Evolutionary conservation across 2,113 vertebrate genomes (phyloP), one percentile per base, ranked within the genome.

Genomic region (Labeo catla): DNA sequence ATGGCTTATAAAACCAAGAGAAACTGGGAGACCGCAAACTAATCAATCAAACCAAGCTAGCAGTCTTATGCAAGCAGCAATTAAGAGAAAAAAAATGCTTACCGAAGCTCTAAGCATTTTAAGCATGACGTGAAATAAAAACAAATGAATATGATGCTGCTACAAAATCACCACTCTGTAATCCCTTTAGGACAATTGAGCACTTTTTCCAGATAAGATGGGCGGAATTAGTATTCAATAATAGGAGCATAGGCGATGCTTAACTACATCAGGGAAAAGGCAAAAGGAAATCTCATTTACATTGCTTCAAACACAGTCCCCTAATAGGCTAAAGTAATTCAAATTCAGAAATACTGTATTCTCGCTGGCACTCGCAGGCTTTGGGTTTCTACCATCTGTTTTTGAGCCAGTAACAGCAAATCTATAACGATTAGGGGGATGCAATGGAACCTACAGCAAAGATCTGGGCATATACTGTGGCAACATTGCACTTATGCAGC

Each of bases 351-450:
- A 50, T 59, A 73, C 74, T 78, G 84, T 28, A 68, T 54, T 54
- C 76, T 85, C 87, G 6, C 63, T 76, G 86, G 85, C 86, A 65
- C 76, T 65, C 9, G 8, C 59, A 57, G 84, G 76, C 63, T 74
- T 86, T 82, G 86, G 19, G 70, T 28, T 83, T 65, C 50, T 78
- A 63, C 85, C 88, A 88, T 89, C 86, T 92, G 89, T 83, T 86
- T 89, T 86, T 89, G 86, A 4, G 87, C 86, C 76, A 79, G 79
- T 88, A 91, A 90, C 86, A 77, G 78, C 59, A 76, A 84, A 86
- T 88, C 76, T 77, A 72, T 34, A 39, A 23, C 88, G 83, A 74
- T 88, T 90, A 21, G 63, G 34, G 77, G 87, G 82, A 87, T 84
- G 83, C 63, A 50, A 49, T 82, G 80, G 85, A 86, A 84, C 86